Evolutionary conservation across 2,888 invertebrate genomes (phyloP).

Genomic region (Syrphus vitripennis): DNA sequence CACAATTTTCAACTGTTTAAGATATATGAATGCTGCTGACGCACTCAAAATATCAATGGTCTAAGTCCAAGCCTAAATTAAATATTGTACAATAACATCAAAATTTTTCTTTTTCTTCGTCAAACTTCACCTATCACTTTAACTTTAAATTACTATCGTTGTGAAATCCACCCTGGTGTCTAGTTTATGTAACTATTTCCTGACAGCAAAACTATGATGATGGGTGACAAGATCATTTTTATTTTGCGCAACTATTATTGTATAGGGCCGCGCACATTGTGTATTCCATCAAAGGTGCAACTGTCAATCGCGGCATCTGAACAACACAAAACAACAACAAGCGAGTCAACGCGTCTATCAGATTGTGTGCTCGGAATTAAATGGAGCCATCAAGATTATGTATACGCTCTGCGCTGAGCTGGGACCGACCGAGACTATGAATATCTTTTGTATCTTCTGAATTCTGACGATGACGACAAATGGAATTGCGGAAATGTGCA

Average conservation of each 20-base stretch:
- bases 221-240: slow-evolving; percentile 63
- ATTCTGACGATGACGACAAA: slow-evolving; percentile 51
- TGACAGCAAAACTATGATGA: slow-evolving; percentile 44
- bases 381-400: slow-evolving; percentile 69
- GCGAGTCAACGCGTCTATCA: not conserved
- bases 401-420: too few species aligned
- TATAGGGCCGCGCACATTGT: slow-evolving; percentile 28
- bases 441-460: not conserved
- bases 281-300: slow-evolving; percentile 63
- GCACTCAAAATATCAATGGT: too few species aligned
- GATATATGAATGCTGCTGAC: too few species aligned
- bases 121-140: too few species aligned
- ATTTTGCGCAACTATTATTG: slow-evolving; percentile 13
- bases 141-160: too few species aligned
- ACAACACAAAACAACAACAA: not conserved
- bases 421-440: not conserved
- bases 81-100: too few species aligned
- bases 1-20: too few species aligned
- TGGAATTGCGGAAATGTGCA: slow-evolving; percentile 62
- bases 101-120: too few species aligned
- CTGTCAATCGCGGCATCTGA: slow-evolving; percentile 53
- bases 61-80: too few species aligned
- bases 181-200: slow-evolving; percentile 22
- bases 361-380: slow-evolving; percentile 64
- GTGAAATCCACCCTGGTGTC: not conserved